These are phyloP conservation scores for Agrochola lota DNA, from an alignment of 2,888 invertebrate genomes.

Conservation along the genomic window DNA sequence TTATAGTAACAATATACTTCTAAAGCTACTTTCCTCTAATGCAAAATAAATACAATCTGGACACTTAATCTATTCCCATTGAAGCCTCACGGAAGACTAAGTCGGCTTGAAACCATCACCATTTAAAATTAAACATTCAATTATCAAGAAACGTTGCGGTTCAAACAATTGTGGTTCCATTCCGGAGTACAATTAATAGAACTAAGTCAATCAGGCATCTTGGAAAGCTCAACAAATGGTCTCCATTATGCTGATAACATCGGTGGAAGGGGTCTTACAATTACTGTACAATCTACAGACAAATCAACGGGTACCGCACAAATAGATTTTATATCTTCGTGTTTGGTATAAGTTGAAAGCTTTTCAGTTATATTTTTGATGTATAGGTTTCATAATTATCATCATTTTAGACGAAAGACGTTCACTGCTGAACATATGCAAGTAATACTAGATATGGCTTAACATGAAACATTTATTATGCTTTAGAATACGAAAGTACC, in stretches of 20 bases:
- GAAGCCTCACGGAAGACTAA: conserved; percentile 39
- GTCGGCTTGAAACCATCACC: conserved; percentile 53
- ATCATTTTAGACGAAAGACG: too few relatives aligned
- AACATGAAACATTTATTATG: neutral
- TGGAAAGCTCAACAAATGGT: conserved; percentile 73
- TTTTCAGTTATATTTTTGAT: neutral
- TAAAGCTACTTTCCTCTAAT: conserved; percentile 5
- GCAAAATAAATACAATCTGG: conserved; percentile 39
- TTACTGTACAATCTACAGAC: conserved; percentile 79
- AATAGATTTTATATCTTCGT: conserved; percentile 84
- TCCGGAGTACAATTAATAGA: conserved; percentile 72
- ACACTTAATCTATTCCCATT: conserved; percentile 49
- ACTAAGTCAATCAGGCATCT: conserved; percentile 77
- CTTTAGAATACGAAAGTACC: neutral
- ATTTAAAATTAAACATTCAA: conserved; percentile 70
- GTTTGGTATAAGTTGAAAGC: conserved; percentile 64
- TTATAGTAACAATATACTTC: neutral
- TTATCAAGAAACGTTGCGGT: conserved; percentile 59
- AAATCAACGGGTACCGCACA: conserved; percentile 82
- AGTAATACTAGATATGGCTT: too few relatives aligned
- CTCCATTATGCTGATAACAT: conserved; percentile 80
- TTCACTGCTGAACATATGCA: too few relatives aligned
- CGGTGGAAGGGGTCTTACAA: conserved; percentile 73
- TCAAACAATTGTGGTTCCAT: conserved; percentile 51
- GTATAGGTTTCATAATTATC: neutral